Evolutionary conservation across 2,888 invertebrate genomes (phyloP), one percentile per base, ranked within the genome.

Genomic region (Rhaphigaster nebulosa): DNA sequence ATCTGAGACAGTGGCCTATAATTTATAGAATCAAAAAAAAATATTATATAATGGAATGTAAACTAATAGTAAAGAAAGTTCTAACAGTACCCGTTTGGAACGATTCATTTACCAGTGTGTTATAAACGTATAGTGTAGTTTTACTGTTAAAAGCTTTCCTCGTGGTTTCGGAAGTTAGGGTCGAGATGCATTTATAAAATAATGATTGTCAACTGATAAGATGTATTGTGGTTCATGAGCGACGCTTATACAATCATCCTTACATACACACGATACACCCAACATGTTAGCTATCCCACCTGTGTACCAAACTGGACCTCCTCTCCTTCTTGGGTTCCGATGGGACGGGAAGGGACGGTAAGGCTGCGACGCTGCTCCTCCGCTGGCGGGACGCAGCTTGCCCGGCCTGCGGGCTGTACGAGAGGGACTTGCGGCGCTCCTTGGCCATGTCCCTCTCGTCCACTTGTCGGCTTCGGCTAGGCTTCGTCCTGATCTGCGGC

Each of bases 391-490:
- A 87, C 92, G 92, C 87, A 92, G 89, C 92, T 84, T 34, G 91
- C 45, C 91, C 91, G 29, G 91, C 91, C 89, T 92, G 92, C 70
- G 92, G 92, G 90, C 93, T 93, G 92, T 93, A 91, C 38, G 93
- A 92, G 52, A 93, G 92, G 34, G 93, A 93, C 92, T 93, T 93
- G 90, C 93, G 92, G 6, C 93, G 92, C 91, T 93, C 93, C 88
- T 93, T 92, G 70, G 93, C 91, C 92, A 93, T 92, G 50, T 91
- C 90, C 92, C 91, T 90, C 90, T 91, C 91, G 90, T 90, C 91
- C 80, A 92, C 91, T 80, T 91, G 91, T 29, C 76, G 56, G 88
- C 56, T n/a, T 4, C 70, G 18, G 84, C 20, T 45, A 6, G 84
- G 84, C 84, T 84, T 84, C 65, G 90, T 90, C 56, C 89, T 88